A percentile compares a stretch with the other conserved stretches of the same genome.
These are phyloP conservation scores for Brachionus angularis DNA, from an alignment of 1,140 invertebrate genomes.

Conservation along the genomic window DNA sequence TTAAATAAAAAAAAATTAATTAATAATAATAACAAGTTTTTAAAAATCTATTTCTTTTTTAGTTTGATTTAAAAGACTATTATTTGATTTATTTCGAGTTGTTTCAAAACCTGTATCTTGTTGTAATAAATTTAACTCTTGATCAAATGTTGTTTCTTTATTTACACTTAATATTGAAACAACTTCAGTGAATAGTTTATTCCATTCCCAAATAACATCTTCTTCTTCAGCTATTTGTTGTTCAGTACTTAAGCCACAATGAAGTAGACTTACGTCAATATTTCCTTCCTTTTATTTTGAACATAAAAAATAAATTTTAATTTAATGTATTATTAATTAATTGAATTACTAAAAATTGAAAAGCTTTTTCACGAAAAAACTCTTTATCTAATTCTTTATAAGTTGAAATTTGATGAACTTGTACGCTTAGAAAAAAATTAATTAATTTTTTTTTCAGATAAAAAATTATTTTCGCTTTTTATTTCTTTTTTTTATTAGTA, in stretches of 20 bases:
- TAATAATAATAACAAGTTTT: too few species aligned
- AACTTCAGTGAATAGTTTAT: conserved; percentile 40
- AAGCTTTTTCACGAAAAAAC: conserved; percentile 33
- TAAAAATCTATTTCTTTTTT: too few species aligned
- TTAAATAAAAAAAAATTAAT: too few species aligned
- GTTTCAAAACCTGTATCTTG: background rate
- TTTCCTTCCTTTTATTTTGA: conserved; percentile 44
- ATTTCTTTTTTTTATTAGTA: too few species aligned
- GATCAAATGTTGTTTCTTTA: conserved; percentile 18
- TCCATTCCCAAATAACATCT: conserved; percentile 43
- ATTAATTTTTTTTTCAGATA: too few species aligned
- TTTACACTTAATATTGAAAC: background rate
- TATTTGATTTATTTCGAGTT: too few species aligned
- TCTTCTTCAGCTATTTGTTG: conserved; percentile 32
- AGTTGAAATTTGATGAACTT: conserved; percentile 38
- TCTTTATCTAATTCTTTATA: conserved; percentile 43
- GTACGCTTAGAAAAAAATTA: background rate
- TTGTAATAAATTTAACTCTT: background rate
- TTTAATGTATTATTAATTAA: background rate
- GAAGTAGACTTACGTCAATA: conserved; percentile 35
- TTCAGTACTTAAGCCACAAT: conserved; percentile 42
- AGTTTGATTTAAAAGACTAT: too few species aligned
- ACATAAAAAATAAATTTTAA: background rate
- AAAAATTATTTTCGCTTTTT: too few species aligned
- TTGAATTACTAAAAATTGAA: conserved; percentile 40